phyloP scores from a whole-genome alignment of 1,140 invertebrate species.

The Drosophila melanogaster region Release_6_plus_ISO1_MT NT_033779.5:16403001-16403500 shows the following conservation, averaged over 20 bases:
- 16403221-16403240: slow-evolving; percentile 41
- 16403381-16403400: slow-evolving; percentile 55
- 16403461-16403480: slow-evolving; percentile 7
- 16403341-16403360: slow-evolving; percentile 69
- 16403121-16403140: slow-evolving; percentile 49
- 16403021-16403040: no score
- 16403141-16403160: slow-evolving; percentile 59
- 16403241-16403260: slow-evolving; percentile 6
- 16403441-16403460: background rate
- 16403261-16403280: slow-evolving; percentile 9
- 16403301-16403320: slow-evolving; percentile 53
- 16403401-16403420: slow-evolving; percentile 71
- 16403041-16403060: no score
- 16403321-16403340: slow-evolving; percentile 76
- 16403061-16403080: slow-evolving; percentile 10
- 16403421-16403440: slow-evolving; percentile 15
- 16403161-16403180: slow-evolving; percentile 38
- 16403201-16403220: slow-evolving; percentile 31
- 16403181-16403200: slow-evolving; percentile 18
- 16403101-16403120: slow-evolving; percentile 10
- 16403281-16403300: slow-evolving; percentile 25
- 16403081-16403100: background rate
- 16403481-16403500: slow-evolving; percentile 16
- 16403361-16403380: slow-evolving; percentile 44
- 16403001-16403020: no score